Percentiles rank a stretch among this genome's conserved stretches.
phyloP scores from a whole-genome alignment of 2,888 invertebrate genomes.

The Cristatella mucedo region DNA sequence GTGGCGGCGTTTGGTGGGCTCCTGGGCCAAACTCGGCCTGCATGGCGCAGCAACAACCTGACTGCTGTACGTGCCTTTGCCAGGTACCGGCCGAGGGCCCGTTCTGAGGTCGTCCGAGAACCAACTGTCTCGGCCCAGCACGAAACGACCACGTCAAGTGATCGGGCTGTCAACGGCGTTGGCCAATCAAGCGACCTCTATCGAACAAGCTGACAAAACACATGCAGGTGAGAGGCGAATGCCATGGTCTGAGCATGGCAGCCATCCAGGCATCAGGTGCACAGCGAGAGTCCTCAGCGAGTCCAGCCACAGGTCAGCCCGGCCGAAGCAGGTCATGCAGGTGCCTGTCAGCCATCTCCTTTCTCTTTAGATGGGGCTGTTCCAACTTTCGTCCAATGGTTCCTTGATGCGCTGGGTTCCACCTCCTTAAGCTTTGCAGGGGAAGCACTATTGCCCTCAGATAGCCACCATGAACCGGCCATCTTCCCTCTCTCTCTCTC shows the following conservation, averaged over 20 bases:
- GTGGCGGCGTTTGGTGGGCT: no score
- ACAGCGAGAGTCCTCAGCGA: no score
- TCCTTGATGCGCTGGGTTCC: slow-evolving; percentile 82
- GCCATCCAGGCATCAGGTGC: no score
- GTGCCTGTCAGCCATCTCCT: no score
- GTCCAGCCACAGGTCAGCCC: no score
- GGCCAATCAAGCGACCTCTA: slow-evolving; percentile 84
- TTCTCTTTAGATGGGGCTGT: slow-evolving; percentile 57
- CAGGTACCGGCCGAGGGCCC: slow-evolving; percentile 46
- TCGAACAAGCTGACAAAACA: slow-evolving; percentile 92
- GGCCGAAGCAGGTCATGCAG: no score
- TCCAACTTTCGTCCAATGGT: slow-evolving; percentile 95
- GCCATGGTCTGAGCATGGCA: no score
- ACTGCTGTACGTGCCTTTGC: no score
- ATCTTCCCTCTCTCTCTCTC: no score
- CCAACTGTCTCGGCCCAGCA: slow-evolving; percentile 85
- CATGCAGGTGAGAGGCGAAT: slow-evolving; percentile 39
- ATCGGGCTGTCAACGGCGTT: slow-evolving; percentile 91
- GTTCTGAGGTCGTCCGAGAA: slow-evolving; percentile 80
- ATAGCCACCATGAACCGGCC: slow-evolving; percentile 99
- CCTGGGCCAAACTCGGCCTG: no score
- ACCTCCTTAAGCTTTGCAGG: slow-evolving; percentile 90
- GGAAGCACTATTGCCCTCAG: slow-evolving; percentile 92
- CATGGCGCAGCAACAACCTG: no score
- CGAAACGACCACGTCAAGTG: slow-evolving; percentile 62